These are phyloP conservation scores for Drosophila birchii DNA, from an alignment of 2,888 invertebrate genomes.

Conservation along the genomic window DNA sequence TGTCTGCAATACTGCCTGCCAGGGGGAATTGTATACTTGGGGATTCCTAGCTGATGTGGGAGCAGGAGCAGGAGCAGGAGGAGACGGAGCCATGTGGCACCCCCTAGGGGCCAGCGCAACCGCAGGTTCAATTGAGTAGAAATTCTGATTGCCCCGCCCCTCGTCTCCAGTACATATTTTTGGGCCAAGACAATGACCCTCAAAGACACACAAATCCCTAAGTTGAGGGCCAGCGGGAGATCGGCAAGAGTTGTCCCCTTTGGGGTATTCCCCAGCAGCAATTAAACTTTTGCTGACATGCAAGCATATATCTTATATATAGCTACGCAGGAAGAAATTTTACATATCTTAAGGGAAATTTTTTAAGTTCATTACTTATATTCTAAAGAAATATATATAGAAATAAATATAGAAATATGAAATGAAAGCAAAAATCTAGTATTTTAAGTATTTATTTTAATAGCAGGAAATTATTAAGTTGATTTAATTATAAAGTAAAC, in stretches of 20 bases:
- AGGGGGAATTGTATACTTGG: background rate
- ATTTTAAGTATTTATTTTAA: no score
- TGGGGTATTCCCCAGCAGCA: slow-evolving; percentile 13
- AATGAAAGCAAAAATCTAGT: background rate
- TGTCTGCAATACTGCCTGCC: slow-evolving; percentile 19
- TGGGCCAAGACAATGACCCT: slow-evolving; percentile 9
- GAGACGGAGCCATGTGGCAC: slow-evolving; percentile 25
- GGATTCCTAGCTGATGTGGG: background rate
- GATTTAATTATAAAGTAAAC: background rate
- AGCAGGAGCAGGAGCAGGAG: background rate
- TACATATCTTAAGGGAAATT: background rate
- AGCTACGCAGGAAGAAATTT: background rate
- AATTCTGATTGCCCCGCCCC: slow-evolving; percentile 35
- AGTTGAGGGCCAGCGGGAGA: background rate
- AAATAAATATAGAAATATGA: background rate
- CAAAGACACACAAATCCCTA: background rate
- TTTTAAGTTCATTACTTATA: background rate
- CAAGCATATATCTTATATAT: background rate
- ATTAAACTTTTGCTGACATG: slow-evolving; percentile 26
- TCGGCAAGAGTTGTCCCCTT: slow-evolving; percentile 1
- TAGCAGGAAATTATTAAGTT: background rate
- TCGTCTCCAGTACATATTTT: background rate
- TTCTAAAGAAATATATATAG: background rate
- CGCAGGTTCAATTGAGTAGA: slow-evolving; percentile 46
- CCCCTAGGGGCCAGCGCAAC: slow-evolving; percentile 22